These are phyloP conservation scores for Ectobius pallidus DNA, from an alignment of 2,888 invertebrate species.

Conservation along the genomic window DNA sequence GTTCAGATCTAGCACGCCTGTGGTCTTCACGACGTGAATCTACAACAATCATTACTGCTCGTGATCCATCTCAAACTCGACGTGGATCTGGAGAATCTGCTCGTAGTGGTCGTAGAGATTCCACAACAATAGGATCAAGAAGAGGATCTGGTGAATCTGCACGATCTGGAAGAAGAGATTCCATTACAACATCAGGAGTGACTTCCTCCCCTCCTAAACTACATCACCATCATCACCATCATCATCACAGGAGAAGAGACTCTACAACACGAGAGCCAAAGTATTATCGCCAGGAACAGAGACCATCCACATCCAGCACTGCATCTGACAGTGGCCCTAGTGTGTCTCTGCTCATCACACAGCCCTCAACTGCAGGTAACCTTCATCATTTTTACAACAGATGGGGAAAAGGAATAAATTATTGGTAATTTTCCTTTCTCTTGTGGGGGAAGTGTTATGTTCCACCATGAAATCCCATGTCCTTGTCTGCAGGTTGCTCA, in stretches of 20 bases:
- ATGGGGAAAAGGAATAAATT: no score
- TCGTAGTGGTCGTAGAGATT: slow-evolving; percentile 38
- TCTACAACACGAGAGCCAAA: slow-evolving; percentile 50
- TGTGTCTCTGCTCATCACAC: slow-evolving; percentile 54
- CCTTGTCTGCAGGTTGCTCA: slow-evolving; percentile 18
- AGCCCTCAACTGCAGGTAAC: slow-evolving; percentile 16
- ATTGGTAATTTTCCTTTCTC: no score
- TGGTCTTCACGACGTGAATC: slow-evolving; percentile 64
- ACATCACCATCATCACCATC: slow-evolving; percentile 44
- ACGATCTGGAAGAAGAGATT: slow-evolving; percentile 47
- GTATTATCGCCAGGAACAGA: slow-evolving; percentile 69
- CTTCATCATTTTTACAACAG: no score
- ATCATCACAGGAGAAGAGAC: slow-evolving; percentile 52
- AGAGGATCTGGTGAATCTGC: slow-evolving; percentile 42
- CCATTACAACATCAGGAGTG: slow-evolving; percentile 47
- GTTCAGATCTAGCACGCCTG: slow-evolving; percentile 71
- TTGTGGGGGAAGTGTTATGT: no score
- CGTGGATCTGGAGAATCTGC: slow-evolving; percentile 43
- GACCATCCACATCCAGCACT: slow-evolving; percentile 75
- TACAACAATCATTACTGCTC: slow-evolving; percentile 38
- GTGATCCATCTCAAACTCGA: slow-evolving; percentile 39
- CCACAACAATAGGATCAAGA: slow-evolving; percentile 35
- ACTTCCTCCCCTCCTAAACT: slow-evolving; percentile 56
- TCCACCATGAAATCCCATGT: no score
- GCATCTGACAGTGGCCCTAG: slow-evolving; percentile 72